phyloP scores from a whole-genome alignment of 2,797 vertebrate species.

The Chelonia mydas region DNA sequence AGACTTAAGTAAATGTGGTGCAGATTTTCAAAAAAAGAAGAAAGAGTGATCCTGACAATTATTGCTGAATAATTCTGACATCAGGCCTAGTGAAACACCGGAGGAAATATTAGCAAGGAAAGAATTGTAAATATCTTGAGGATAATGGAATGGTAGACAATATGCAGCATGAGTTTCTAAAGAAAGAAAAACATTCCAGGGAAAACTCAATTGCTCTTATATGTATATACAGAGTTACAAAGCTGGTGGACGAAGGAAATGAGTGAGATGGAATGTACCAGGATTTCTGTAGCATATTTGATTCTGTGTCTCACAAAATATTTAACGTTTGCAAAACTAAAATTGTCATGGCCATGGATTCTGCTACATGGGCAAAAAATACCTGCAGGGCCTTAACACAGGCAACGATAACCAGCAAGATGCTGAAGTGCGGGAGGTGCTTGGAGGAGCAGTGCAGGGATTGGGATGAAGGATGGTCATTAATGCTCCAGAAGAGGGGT shows the following conservation, averaged over 20 bases:
- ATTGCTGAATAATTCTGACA: neutral
- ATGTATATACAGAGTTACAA: neutral
- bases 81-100: neutral
- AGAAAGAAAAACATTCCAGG: neutral
- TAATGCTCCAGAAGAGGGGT: neutral
- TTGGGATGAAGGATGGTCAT: neutral
- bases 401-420: neutral
- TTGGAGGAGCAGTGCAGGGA: neutral
- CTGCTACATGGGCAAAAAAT: neutral
- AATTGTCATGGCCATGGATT: neutral
- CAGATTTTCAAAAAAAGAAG: neutral
- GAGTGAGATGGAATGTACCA: neutral
- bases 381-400: neutral
- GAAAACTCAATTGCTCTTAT: neutral
- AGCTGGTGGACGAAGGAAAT: neutral
- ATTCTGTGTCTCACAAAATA: neutral
- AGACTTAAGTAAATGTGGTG: neutral
- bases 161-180: neutral
- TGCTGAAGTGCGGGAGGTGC: neutral
- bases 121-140: neutral
- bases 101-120: neutral
- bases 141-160: neutral
- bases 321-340: neutral
- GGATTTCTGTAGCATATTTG: neutral
- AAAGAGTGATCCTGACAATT: neutral